These are phyloP conservation scores for Phymatocera aterrima DNA, from an alignment of 2,888 invertebrate genomes.

Conservation along the genomic window DNA sequence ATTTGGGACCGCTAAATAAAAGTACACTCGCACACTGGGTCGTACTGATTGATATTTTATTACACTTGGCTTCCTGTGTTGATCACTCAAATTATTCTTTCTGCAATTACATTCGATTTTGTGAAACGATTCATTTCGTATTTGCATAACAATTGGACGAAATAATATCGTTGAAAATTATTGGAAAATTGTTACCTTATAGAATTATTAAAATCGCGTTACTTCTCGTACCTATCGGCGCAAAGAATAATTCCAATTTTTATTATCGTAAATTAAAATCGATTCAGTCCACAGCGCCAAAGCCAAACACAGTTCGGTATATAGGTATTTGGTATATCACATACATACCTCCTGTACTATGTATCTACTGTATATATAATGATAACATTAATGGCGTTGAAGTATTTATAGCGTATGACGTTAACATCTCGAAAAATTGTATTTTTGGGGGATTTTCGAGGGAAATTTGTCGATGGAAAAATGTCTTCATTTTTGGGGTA, in stretches of 20 bases:
- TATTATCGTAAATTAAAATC: slow-evolving; percentile 1
- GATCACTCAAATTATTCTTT: not conserved
- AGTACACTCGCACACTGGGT: not conserved
- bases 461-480: too few species aligned
- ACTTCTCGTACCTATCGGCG: not conserved
- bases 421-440: too few species aligned
- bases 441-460: too few species aligned
- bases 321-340: too few species aligned
- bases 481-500: too few species aligned
- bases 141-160: not conserved
- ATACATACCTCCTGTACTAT: too few species aligned
- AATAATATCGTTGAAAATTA: not conserved
- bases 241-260: not conserved
- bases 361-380: too few species aligned
- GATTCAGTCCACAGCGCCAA: not conserved
- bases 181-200: not conserved
- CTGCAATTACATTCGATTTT: not conserved
- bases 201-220: not conserved
- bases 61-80: not conserved
- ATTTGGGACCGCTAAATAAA: not conserved
- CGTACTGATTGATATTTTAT: not conserved
- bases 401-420: too few species aligned
- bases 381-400: too few species aligned
- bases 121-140: not conserved
- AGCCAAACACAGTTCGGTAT: too few species aligned